Base-by-base conservation (phyloP, 2,888 invertebrate genomes). In the Lasioglossum morio region DNA sequence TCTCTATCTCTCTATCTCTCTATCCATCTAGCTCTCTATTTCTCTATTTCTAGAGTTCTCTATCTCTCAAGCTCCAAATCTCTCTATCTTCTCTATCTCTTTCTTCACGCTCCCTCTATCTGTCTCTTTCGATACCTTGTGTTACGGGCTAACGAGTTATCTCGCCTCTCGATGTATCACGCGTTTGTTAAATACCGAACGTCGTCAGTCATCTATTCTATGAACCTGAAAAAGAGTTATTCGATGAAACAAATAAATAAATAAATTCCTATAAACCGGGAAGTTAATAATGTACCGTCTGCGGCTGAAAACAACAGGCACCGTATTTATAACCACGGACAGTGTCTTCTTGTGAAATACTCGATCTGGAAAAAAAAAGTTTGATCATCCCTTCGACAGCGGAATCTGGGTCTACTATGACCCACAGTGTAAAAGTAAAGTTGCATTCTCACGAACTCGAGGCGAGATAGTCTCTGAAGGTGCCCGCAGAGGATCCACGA, bases 31-130 rank as follows among this genome's bases (percentile, higher is more conserved):
- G 12, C 63, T 63, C 30, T 63, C 2, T 63, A 12, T 30, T 30
- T 63, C 63, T 63, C 63, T 63, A 12, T 30, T 4, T 30, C 27
- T 30, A 30, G 30, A 12, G n/a, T 16, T 63, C 14, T 63, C 30
- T 14, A 12, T 63, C 30, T 63, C 30, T 63, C 27, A 4, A n/a
- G 3, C 14, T n/a, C 60, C 27, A 3, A 4, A 14, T 12, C 60
- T 63, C 34, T 80, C 43, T 81, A 43, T 76, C 70, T 77, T 48
- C 12, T 69, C 34, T 81, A 19, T 76, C 57, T 76, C 60, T 72
- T 1, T 48, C 77, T 40, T 63, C 77, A 27, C 7, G n/a, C 72
- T 53, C 27, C 37, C 5, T 60, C 77, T 27, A 23, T 63, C 57
- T 57, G 16, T 76, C 75, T 46, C 70, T 66, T 30, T 63, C 76